Percentiles rank a stretch among this genome's conserved stretches.
Evolutionary conservation across 2,797 vertebrate genomes (phyloP).

Genomic region (Halcyon smyrnensis): DNA sequence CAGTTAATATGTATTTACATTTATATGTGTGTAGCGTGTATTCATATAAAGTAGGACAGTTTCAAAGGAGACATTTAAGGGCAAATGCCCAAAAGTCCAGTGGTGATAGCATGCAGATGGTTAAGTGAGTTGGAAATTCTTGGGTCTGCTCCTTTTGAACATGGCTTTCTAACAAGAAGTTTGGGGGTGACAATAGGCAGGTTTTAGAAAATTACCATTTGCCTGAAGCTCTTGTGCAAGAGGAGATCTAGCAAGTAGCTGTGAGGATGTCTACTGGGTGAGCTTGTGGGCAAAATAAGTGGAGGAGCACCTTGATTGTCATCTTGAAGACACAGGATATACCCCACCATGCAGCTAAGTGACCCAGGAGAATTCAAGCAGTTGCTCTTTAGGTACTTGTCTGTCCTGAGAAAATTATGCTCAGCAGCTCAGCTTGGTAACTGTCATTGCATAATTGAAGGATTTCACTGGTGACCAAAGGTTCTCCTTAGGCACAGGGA

Average conservation of each 20-base stretch:
- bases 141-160: background rate
- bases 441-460: background rate
- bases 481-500: background rate
- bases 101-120: background rate
- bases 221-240: background rate
- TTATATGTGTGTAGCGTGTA: background rate
- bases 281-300: background rate
- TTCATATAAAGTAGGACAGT: background rate
- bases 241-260: background rate
- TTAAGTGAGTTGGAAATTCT: background rate
- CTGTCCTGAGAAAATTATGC: background rate
- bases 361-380: background rate
- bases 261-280: background rate
- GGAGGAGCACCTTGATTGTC: background rate
- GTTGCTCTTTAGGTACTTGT: background rate
- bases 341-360: background rate
- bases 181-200: background rate
- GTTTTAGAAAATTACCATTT: background rate
- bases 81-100: background rate
- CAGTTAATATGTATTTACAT: background rate
- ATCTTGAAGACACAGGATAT: background rate
- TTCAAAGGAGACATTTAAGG: background rate
- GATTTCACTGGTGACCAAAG: background rate
- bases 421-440: background rate
- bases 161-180: background rate